A percentile compares a stretch with the other conserved stretches of the same genome.
phyloP scores from a whole-genome alignment of 2,797 vertebrate species.

The Enteromius thamalakanensis region DNA sequence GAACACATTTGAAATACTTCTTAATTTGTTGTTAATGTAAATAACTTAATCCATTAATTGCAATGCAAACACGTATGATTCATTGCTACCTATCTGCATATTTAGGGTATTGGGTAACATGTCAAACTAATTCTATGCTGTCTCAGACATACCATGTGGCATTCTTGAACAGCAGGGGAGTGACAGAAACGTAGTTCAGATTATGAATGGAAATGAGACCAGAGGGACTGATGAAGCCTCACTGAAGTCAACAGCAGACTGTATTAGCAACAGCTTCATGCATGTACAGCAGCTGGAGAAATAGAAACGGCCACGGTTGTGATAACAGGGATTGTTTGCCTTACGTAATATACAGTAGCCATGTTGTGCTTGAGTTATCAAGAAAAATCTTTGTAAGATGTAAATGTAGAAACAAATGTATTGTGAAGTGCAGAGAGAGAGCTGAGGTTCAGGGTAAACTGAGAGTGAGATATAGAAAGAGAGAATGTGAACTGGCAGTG shows the following conservation, averaged over 20 bases:
- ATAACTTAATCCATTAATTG: background rate
- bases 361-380: slow-evolving; percentile 61
- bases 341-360: slow-evolving; percentile 72
- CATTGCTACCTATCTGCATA: background rate
- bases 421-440: slow-evolving; percentile 35
- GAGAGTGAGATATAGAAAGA: slow-evolving; percentile 30
- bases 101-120: slow-evolving; percentile 2
- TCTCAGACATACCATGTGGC: background rate
- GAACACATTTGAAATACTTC: background rate
- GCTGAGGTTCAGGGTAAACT: slow-evolving; percentile 11
- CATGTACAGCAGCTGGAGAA: slow-evolving; percentile 62
- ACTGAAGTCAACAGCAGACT: slow-evolving; percentile 49
- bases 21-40: background rate
- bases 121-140: slow-evolving; percentile 17
- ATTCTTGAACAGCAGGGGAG: slow-evolving; percentile 12
- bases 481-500: slow-evolving; percentile 43
- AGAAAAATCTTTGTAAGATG: slow-evolving; percentile 64
- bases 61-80: background rate
- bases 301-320: slow-evolving; percentile 70
- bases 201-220: slow-evolving; percentile 36
- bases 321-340: slow-evolving; percentile 80
- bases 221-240: slow-evolving; percentile 15
- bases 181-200: background rate
- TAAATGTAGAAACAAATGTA: slow-evolving; percentile 48
- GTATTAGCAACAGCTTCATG: slow-evolving; percentile 77